phyloP scores from a whole-genome alignment of 2,797 vertebrate genomes.

The Halcyon chelicuti region DNA sequence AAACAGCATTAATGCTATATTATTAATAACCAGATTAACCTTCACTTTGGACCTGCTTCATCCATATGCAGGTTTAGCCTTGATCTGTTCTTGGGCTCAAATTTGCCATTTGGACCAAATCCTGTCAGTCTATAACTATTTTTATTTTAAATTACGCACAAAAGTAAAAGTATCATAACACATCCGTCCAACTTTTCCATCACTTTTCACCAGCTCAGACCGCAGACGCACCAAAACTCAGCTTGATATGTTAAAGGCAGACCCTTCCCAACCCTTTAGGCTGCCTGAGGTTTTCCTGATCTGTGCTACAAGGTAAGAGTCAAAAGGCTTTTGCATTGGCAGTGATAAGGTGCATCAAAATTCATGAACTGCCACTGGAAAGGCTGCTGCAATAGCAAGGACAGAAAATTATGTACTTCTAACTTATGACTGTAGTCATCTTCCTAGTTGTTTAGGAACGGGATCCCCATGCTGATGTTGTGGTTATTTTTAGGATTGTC shows the following conservation, averaged over 20 bases:
- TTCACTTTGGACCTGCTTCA: background rate
- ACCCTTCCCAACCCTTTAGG: background rate
- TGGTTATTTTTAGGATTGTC: background rate
- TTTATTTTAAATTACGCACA: background rate
- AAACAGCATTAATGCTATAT: background rate
- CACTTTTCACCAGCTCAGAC: background rate
- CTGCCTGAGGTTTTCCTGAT: background rate
- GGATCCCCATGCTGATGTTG: background rate
- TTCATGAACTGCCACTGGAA: background rate
- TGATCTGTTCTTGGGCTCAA: background rate
- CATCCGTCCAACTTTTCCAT: background rate
- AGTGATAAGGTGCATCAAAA: background rate
- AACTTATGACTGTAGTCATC: background rate
- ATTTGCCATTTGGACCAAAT: background rate
- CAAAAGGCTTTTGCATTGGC: background rate
- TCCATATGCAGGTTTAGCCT: background rate
- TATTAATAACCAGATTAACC: background rate
- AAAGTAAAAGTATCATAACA: background rate
- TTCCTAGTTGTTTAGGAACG: background rate
- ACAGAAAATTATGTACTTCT: background rate
- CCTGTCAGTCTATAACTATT: background rate
- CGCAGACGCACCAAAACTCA: background rate
- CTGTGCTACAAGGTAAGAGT: background rate
- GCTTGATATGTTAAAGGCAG: accelerated
- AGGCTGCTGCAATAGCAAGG: background rate